Evolutionary conservation across 2,113 vertebrate genomes (phyloP).

Genomic region (Mormyrus iriodes): DNA sequence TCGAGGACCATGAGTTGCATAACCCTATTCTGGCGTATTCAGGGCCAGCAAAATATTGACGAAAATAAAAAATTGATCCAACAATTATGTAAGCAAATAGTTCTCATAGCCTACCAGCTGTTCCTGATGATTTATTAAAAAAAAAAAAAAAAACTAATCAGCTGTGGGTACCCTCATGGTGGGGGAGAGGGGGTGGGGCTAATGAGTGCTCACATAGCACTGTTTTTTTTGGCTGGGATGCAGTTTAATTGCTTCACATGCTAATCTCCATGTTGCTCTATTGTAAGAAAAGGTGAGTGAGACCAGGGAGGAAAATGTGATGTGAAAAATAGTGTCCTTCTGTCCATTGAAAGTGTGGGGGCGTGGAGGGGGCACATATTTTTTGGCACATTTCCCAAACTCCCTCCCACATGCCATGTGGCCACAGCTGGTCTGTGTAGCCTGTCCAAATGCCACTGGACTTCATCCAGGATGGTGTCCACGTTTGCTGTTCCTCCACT

Average conservation of each 20-base stretch:
- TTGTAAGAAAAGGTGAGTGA: not conserved
- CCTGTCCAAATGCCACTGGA: not conserved
- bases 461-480: too few relatives aligned
- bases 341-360: not conserved
- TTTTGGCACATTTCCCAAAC: not conserved
- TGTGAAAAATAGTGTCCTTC: not conserved
- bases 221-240: not conserved
- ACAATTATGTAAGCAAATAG: not conserved
- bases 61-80: not conserved
- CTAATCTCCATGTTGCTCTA: not conserved
- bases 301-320: not conserved
- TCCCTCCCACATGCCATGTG: too few relatives aligned
- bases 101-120: not conserved
- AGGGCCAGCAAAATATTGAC: not conserved
- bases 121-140: not conserved
- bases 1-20: too few relatives aligned
- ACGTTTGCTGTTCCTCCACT: not conserved
- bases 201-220: not conserved
- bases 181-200: not conserved
- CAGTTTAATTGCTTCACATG: not conserved
- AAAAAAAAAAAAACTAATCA: not conserved
- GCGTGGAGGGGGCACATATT: not conserved
- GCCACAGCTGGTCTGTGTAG: not conserved
- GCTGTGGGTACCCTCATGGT: not conserved
- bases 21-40: not conserved